A percentile compares a stretch with the other conserved stretches of the same genome.
Conservation (phyloP, 2,888 invertebrate species). For the Eurytoma adleriae region DNA sequence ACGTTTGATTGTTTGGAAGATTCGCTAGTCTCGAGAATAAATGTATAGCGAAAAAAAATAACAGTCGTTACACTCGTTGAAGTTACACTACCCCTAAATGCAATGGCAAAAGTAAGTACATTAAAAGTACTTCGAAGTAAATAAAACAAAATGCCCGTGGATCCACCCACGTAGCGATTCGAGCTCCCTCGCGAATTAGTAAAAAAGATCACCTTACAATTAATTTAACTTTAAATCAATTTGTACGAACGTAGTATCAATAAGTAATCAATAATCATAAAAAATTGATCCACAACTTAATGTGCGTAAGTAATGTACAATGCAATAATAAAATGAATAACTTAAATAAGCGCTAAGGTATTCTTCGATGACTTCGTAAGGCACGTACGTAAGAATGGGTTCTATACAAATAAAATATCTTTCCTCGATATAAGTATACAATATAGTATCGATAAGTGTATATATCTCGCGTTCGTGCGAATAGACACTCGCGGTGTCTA, state of each 20-base stretch:
- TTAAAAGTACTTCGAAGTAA: background rate
- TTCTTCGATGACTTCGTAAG: slow-evolving; percentile 42
- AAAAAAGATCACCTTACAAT: background rate
- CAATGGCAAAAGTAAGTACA: slow-evolving; percentile 46
- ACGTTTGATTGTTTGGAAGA: slow-evolving; percentile 20
- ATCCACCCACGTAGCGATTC: background rate
- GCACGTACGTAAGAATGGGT: slow-evolving; percentile 32
- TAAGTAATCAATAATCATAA: background rate
- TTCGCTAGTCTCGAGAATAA: background rate
- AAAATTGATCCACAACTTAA: slow-evolving; percentile 22
- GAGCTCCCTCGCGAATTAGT: background rate
- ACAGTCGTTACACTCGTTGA: slow-evolving; percentile 20
- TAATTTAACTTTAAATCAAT: too few relatives aligned
- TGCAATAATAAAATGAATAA: slow-evolving; percentile 34
- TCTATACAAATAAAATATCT: slow-evolving; percentile 26
- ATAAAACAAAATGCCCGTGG: background rate
- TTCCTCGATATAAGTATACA: slow-evolving; percentile 26
- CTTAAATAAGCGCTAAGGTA: slow-evolving; percentile 16
- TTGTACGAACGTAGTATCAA: background rate
- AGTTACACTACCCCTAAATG: background rate
- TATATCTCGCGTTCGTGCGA: slow-evolving; percentile 15
- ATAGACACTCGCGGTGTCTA: background rate
- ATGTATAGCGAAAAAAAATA: slow-evolving; percentile 13
- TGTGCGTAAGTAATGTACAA: background rate
- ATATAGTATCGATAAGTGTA: slow-evolving; percentile 13